Conservation (phyloP, 2,888 invertebrate genomes). For the Heliconius erato region DNA sequence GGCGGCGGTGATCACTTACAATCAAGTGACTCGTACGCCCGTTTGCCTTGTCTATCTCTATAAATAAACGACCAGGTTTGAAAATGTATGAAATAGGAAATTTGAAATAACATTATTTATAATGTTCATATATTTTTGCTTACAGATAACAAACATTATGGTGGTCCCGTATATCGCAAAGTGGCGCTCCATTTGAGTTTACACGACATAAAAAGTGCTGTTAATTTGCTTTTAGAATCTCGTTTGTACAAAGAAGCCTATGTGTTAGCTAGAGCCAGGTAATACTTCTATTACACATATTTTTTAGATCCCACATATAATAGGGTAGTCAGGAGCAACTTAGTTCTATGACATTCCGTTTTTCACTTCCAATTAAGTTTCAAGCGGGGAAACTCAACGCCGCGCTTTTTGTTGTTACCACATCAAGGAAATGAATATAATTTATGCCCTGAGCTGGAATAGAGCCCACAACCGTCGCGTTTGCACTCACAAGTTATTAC, state of each 20-base stretch:
- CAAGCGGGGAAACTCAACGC: neutral
- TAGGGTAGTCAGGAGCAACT: too few species aligned
- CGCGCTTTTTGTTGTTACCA: neutral
- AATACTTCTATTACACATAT: neutral
- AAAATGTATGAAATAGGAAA: too few species aligned
- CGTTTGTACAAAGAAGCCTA: constrained; percentile 85
- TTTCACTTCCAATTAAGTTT: too few species aligned
- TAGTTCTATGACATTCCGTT: too few species aligned
- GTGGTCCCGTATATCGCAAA: constrained; percentile 68
- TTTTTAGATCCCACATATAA: too few species aligned
- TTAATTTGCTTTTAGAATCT: constrained; percentile 75
- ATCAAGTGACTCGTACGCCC: too few species aligned
- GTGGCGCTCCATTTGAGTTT: constrained; percentile 78
- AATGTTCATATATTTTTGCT: neutral
- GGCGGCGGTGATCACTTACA: too few species aligned
- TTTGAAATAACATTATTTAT: too few species aligned
- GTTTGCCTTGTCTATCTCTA: too few species aligned
- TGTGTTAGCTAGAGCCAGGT: constrained; percentile 66
- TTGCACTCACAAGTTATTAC: neutral
- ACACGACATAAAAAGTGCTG: constrained; percentile 86
- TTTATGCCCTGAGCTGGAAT: neutral
- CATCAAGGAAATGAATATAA: too few species aligned
- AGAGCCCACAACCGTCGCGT: neutral
- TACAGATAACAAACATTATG: constrained; percentile 57
- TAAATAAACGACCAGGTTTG: too few species aligned